Percentiles rank a stretch among this genome's conserved stretches.
Conservation (phyloP, 2,113 vertebrate genomes). For the Haemorhous mexicanus region DNA sequence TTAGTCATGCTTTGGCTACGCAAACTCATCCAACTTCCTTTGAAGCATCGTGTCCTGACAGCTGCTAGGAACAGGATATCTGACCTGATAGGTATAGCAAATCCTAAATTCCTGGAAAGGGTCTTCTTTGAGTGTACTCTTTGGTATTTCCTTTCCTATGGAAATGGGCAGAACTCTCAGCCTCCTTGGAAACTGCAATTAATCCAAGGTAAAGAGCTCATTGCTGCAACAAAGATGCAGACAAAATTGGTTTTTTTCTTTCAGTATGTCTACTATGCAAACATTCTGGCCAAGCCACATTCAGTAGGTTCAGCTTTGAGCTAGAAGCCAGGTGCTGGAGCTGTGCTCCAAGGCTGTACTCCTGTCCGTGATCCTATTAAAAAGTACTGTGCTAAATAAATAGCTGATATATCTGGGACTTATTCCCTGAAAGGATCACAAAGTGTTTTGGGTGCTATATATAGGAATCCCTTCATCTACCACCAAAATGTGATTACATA, state of each 20-base stretch:
- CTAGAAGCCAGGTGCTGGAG: background rate
- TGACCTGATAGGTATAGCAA: constrained; percentile 28
- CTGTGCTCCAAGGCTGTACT: background rate
- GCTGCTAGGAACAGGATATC: constrained; percentile 52
- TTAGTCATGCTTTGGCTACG: background rate
- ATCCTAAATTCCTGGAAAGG: constrained; percentile 29
- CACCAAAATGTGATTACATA: constrained; percentile 3
- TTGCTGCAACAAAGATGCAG: background rate
- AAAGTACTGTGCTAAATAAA: constrained; percentile 2
- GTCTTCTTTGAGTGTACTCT: background rate
- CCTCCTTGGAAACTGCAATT: constrained; percentile 17
- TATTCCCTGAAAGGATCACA: constrained; percentile 29
- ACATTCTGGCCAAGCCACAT: background rate
- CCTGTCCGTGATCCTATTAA: background rate
- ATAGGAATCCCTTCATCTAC: constrained; percentile 52
- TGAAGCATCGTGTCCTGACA: constrained; percentile 40
- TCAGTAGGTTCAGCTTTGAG: background rate
- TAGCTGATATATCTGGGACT: background rate
- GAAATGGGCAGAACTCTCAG: constrained; percentile 11
- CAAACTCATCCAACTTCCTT: constrained; percentile 46
- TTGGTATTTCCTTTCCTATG: constrained; percentile 45
- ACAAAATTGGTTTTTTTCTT: background rate
- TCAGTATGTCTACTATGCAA: background rate
- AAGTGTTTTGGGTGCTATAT: constrained; percentile 35
- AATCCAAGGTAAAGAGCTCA: background rate